Conservation (phyloP, 2,113 vertebrate species). For the Macrotis lagotis region DNA sequence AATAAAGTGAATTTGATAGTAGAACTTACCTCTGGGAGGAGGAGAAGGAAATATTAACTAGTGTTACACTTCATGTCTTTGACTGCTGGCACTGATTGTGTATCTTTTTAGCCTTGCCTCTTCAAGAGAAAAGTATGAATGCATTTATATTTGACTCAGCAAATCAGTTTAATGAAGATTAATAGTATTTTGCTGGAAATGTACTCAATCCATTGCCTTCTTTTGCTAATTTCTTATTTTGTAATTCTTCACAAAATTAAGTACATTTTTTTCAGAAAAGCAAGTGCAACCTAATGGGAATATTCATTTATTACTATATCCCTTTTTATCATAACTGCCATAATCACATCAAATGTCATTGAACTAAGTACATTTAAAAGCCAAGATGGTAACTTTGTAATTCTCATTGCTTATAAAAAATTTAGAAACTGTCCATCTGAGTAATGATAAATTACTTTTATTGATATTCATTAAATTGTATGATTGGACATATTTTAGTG, state of each 20-base stretch:
- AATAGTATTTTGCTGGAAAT: slow-evolving; percentile 76
- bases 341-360: slow-evolving; percentile 14
- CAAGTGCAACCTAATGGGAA: slow-evolving; percentile 32
- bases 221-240: slow-evolving; percentile 74
- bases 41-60: slow-evolving; percentile 54
- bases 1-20: slow-evolving; percentile 49
- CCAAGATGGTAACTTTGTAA: slow-evolving; percentile 62
- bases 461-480: slow-evolving; percentile 71
- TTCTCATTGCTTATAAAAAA: slow-evolving; percentile 47
- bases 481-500: slow-evolving; percentile 71
- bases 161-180: slow-evolving; percentile 78
- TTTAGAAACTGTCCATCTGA: slow-evolving; percentile 59
- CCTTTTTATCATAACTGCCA: neutral
- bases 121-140: slow-evolving; percentile 74
- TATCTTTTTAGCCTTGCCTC: slow-evolving; percentile 72
- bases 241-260: slow-evolving; percentile 58
- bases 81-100: slow-evolving; percentile 38
- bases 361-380: slow-evolving; percentile 20
- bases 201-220: slow-evolving; percentile 48
- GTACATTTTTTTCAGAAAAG: slow-evolving; percentile 6
- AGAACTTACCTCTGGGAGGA: slow-evolving; percentile 47
- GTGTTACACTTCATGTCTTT: slow-evolving; percentile 48
- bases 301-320: slow-evolving; percentile 61
- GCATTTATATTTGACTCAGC: slow-evolving; percentile 76
- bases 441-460: slow-evolving; percentile 57